A percentile compares a stretch with the other conserved stretches of the same genome.
Evolutionary conservation across 2,113 vertebrate species (phyloP).

Genomic region (Caranx melampygus): DNA sequence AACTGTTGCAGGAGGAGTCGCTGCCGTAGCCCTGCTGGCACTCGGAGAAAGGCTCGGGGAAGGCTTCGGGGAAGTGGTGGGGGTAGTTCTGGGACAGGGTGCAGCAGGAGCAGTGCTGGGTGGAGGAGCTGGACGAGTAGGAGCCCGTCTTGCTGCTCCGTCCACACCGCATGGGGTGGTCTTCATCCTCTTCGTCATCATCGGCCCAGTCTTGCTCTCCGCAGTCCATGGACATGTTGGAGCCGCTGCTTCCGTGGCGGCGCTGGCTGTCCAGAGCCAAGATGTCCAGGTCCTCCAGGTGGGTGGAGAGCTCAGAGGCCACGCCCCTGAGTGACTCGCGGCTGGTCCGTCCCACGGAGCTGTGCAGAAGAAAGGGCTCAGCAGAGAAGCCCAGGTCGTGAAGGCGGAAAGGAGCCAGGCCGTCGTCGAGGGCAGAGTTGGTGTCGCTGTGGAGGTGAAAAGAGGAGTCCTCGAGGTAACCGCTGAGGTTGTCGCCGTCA

Average conservation of each 20-base stretch:
- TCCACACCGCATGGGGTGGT: constrained; percentile 81
- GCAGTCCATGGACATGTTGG: constrained; percentile 90
- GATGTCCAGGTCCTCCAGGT: constrained; percentile 84
- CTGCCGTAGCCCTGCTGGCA: constrained; percentile 91
- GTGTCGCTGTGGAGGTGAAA: constrained; percentile 90
- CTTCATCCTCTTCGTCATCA: constrained; percentile 80
- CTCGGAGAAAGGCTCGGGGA: constrained; percentile 84
- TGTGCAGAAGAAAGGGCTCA: constrained; percentile 85
- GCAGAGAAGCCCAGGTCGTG: constrained; percentile 84
- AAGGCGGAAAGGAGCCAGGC: constrained; percentile 85
- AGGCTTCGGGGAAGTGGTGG: constrained; percentile 76
- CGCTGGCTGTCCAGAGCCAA: constrained; percentile 83
- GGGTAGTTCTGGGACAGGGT: constrained; percentile 85
- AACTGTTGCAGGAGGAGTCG: constrained; percentile 97
- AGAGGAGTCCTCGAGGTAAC: constrained; percentile 87
- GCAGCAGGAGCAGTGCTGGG: constrained; percentile 85
- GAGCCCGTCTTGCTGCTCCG: constrained; percentile 80
- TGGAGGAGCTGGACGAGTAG: constrained; percentile 80
- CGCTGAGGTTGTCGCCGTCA: constrained; percentile 79
- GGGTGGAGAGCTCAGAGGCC: constrained; percentile 59
- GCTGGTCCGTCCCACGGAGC: constrained; percentile 80
- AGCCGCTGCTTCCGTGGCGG: constrained; percentile 86
- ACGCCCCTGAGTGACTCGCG: constrained; percentile 80
- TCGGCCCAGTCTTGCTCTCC: constrained; percentile 93
- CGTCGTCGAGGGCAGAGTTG: constrained; percentile 67